Percentiles rank a stretch among this genome's conserved stretches.
phyloP scores from a whole-genome alignment of 2,113 vertebrate species.

The Panthera tigris region DNA sequence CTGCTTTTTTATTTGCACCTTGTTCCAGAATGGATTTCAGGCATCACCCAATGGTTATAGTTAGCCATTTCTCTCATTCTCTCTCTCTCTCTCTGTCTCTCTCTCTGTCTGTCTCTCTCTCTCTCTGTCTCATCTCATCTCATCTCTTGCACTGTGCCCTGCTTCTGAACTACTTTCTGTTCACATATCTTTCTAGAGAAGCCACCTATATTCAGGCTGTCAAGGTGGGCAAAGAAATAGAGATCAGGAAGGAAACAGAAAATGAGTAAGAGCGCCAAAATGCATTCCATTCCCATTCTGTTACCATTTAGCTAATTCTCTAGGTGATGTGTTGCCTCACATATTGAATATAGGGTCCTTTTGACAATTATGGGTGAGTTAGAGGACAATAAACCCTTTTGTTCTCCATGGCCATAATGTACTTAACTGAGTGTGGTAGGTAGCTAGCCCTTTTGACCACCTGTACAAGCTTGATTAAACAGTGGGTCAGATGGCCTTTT shows the following conservation, averaged over 20 bases:
- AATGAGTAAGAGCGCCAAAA: conserved; percentile 15
- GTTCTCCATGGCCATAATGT: neutral
- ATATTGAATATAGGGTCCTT: conserved; percentile 27
- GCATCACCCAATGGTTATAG: neutral
- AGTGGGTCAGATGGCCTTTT: neutral
- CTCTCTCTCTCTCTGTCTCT: neutral
- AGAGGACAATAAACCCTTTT: neutral
- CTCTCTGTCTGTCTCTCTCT: too few relatives aligned
- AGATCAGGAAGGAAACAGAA: conserved; percentile 35
- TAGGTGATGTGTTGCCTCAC: neutral
- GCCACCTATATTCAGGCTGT: neutral
- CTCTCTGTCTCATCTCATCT: neutral
- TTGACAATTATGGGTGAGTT: conserved; percentile 21
- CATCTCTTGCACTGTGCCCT: neutral
- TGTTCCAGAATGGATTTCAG: conserved; percentile 60
- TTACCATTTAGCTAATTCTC: conserved; percentile 41
- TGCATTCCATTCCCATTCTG: neutral
- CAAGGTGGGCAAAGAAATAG: neutral
- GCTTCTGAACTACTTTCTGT: conserved; percentile 39
- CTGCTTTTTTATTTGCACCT: conserved; percentile 38
- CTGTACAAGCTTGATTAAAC: neutral
- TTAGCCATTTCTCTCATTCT: neutral
- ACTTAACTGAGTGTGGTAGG: conserved; percentile 5
- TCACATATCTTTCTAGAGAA: conserved; percentile 43
- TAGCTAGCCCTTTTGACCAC: neutral